Percentiles rank a stretch among this genome's conserved stretches.
These are phyloP conservation scores for Neolamprologus fasciatus DNA, from an alignment of 2,113 vertebrate species.

Conservation along the genomic window DNA sequence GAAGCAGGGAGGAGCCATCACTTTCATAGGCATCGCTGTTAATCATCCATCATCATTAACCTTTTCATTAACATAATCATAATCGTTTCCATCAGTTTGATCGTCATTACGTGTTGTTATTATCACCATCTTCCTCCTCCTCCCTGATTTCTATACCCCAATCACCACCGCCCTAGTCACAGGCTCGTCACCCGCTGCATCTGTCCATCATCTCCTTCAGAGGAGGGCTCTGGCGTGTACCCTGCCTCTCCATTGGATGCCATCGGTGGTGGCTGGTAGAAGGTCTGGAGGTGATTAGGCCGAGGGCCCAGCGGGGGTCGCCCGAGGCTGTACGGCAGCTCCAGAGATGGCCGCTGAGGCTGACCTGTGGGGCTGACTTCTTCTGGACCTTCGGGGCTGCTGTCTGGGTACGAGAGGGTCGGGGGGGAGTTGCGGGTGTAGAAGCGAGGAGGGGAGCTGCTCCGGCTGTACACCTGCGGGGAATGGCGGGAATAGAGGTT, in stretches of 20 bases:
- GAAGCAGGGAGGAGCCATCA: slow-evolving; percentile 69
- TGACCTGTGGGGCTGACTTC: slow-evolving; percentile 65
- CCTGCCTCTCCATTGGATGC: slow-evolving; percentile 75
- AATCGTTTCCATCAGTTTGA: not conserved
- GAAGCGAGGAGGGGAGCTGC: slow-evolving; percentile 65
- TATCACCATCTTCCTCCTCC: slow-evolving; percentile 32
- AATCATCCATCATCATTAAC: not conserved
- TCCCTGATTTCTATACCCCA: slow-evolving; percentile 68
- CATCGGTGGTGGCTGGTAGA: slow-evolving; percentile 83
- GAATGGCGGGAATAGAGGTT: slow-evolving; percentile 61
- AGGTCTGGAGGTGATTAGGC: slow-evolving; percentile 86
- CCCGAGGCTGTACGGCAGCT: slow-evolving; percentile 84
- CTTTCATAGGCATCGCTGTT: not conserved
- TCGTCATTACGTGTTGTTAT: not conserved
- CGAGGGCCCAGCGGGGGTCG: slow-evolving; percentile 79
- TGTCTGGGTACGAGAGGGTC: slow-evolving; percentile 82
- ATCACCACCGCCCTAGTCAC: slow-evolving; percentile 85
- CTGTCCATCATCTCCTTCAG: slow-evolving; percentile 81
- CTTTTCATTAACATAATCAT: not conserved
- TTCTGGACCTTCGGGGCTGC: slow-evolving; percentile 83
- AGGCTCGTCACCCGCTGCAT: slow-evolving; percentile 93
- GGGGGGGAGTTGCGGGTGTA: slow-evolving; percentile 60
- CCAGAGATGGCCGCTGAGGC: slow-evolving; percentile 61
- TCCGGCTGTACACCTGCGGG: slow-evolving; percentile 64
- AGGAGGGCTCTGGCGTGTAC: slow-evolving; percentile 70